Percentiles rank a stretch among this genome's conserved stretches.
Conservation (phyloP, 2,113 vertebrate species). For the Falco punctatus region DNA sequence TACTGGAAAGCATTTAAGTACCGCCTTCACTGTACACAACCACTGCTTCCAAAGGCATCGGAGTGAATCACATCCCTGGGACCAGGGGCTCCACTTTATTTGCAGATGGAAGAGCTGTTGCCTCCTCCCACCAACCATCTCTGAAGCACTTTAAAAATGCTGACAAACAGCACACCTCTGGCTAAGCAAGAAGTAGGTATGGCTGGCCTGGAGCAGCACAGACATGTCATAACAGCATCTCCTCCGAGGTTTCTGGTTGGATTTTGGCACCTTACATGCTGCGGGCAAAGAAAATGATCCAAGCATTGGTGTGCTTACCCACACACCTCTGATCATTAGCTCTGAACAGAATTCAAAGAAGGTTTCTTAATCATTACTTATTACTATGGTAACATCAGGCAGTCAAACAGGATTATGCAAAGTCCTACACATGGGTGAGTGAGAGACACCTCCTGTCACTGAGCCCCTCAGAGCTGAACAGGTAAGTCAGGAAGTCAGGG, state of each 20-base stretch:
- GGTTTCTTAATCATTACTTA: neutral
- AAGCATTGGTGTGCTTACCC: neutral
- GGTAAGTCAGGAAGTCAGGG: neutral
- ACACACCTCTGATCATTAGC: neutral
- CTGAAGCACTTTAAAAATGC: neutral
- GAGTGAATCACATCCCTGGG: neutral
- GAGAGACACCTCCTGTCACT: neutral
- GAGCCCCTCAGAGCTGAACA: neutral
- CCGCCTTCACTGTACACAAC: neutral
- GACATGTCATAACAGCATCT: neutral
- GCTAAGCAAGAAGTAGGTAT: fast-evolving
- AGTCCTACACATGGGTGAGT: neutral
- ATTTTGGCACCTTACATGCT: neutral
- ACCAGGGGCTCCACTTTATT: neutral
- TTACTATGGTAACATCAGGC: slow-evolving; percentile 8
- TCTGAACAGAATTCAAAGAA: neutral
- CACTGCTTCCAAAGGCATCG: neutral
- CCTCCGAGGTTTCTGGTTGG: neutral
- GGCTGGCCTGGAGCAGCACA: neutral
- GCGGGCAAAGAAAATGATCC: neutral
- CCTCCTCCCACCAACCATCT: fast-evolving
- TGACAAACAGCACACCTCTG: neutral
- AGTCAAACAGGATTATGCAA: neutral
- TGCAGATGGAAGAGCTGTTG: neutral
- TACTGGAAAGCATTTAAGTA: neutral